A percentile compares a stretch with the other conserved stretches of the same genome.
Evolutionary conservation across 2,888 invertebrate genomes (phyloP).

Genomic region (Beris morrisii): DNA sequence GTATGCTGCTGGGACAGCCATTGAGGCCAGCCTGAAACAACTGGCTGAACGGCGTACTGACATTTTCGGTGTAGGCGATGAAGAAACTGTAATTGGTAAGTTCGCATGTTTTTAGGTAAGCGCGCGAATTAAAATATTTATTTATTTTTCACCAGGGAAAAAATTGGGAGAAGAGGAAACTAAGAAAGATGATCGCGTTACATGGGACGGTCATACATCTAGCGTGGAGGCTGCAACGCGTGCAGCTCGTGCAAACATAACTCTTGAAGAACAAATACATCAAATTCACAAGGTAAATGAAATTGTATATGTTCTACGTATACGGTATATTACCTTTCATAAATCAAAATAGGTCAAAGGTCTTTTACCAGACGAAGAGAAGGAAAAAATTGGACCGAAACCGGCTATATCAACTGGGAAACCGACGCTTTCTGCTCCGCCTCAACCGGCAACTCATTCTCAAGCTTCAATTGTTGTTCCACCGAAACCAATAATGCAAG

Average conservation of each 20-base stretch:
- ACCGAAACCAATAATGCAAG: slow-evolving; percentile 41
- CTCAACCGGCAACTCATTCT: slow-evolving; percentile 40
- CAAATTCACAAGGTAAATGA: slow-evolving; percentile 82
- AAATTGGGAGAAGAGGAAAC: slow-evolving; percentile 92
- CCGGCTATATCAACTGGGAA: slow-evolving; percentile 61
- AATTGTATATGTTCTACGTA: neutral
- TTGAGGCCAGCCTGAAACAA: slow-evolving; percentile 92
- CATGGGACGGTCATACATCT: slow-evolving; percentile 98
- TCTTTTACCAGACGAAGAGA: slow-evolving; percentile 90
- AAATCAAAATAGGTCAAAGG: slow-evolving; percentile 79
- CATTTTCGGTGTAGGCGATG: slow-evolving; percentile 98
- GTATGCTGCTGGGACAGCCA: slow-evolving; percentile 71
- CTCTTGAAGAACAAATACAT: slow-evolving; percentile 94
- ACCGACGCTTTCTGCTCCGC: slow-evolving; percentile 49
- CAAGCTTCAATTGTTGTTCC: slow-evolving; percentile 36
- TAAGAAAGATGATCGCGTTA: slow-evolving; percentile 85
- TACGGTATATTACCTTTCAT: neutral
- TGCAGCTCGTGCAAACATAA: slow-evolving; percentile 92
- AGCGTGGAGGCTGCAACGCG: slow-evolving; percentile 95
- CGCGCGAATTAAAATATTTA: neutral
- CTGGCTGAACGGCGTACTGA: slow-evolving; percentile 98
- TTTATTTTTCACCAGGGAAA: slow-evolving; percentile 65
- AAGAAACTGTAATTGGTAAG: slow-evolving; percentile 98
- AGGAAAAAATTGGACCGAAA: slow-evolving; percentile 95
- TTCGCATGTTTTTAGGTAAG: slow-evolving; percentile 48